Conservation (phyloP, 2,797 vertebrate genomes). For the Tokudaia tokunoshimensis region DNA sequence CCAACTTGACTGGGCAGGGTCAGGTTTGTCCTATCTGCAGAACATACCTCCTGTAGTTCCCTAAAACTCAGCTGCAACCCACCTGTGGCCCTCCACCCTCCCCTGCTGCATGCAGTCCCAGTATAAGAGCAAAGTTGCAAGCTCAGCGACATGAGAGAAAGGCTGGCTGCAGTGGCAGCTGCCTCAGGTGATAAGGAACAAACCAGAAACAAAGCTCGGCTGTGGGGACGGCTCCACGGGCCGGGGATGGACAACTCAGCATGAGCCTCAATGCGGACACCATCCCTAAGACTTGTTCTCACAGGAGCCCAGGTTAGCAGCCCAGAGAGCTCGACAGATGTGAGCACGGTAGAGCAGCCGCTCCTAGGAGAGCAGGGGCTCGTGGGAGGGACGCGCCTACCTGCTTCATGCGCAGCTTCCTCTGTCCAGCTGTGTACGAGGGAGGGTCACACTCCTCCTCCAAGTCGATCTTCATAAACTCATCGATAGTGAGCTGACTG, state of each 20-base stretch:
- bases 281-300: not conserved
- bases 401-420: slow-evolving; percentile 92
- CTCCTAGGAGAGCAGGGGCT: not conserved
- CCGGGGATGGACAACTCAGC: not conserved
- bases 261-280: not conserved
- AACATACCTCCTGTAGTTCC: rapidly evolving
- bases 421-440: slow-evolving; percentile 94
- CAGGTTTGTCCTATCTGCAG: not conserved
- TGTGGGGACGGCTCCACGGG: not conserved
- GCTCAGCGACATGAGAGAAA: too few species aligned
- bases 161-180: not conserved
- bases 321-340: too few species aligned
- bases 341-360: too few species aligned
- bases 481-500: slow-evolving; percentile 96
- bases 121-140: too few species aligned
- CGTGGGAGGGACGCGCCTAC: slow-evolving; percentile 82
- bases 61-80: not conserved
- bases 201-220: not conserved
- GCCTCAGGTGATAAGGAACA: not conserved
- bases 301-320: not conserved
- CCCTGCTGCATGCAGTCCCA: not conserved
- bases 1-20: not conserved
- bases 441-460: slow-evolving; percentile 97
- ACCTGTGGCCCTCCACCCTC: not conserved
- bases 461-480: slow-evolving; percentile 97